These are phyloP conservation scores for Alectoris magna DNA, from an alignment of 2,797 vertebrate species.

Conservation along the genomic window DNA sequence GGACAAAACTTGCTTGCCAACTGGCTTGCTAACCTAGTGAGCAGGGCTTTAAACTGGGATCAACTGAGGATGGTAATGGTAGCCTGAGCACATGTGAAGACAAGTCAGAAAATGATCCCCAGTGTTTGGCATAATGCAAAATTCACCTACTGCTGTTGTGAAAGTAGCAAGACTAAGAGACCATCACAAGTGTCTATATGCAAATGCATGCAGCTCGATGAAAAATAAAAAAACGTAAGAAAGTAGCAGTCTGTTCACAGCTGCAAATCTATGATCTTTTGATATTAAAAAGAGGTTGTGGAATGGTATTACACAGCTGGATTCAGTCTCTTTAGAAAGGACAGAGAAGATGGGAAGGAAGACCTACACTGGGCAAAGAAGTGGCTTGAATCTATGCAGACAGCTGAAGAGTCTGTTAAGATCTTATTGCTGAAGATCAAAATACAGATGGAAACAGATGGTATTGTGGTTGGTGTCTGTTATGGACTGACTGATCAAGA, in stretches of 20 bases:
- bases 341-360: neutral
- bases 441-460: neutral
- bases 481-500: neutral
- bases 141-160: neutral
- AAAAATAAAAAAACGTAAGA: neutral
- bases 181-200: neutral
- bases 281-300: neutral
- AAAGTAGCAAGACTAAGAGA: neutral
- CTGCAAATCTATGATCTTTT: neutral
- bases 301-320: neutral
- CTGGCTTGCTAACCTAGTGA: neutral
- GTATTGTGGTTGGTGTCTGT: neutral
- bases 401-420: neutral
- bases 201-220: neutral
- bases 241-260: neutral
- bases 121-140: neutral
- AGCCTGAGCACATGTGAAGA: neutral
- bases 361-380: neutral
- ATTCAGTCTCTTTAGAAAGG: neutral
- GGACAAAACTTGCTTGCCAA: fast-evolving
- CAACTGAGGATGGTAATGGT: neutral
- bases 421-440: neutral
- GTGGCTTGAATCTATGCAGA: neutral
- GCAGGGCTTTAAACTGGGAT: neutral
- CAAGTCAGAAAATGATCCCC: neutral